A percentile compares a stretch with the other conserved stretches of the same genome.
phyloP scores from a whole-genome alignment of 2,797 vertebrate species.

The Sebastolobus alascanus region DNA sequence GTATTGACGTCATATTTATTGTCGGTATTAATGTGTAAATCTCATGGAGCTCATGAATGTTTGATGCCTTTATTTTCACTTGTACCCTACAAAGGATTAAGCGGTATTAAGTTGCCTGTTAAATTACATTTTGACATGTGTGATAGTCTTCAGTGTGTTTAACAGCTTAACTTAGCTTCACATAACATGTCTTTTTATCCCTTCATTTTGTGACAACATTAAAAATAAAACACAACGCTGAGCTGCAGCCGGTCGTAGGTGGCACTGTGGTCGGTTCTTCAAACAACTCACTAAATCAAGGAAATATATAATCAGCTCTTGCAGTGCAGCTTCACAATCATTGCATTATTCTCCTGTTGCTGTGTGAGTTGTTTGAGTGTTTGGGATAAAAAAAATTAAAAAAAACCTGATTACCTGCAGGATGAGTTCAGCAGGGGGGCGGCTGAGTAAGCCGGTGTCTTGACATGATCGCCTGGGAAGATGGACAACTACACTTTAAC shows the following conservation, averaged over 20 bases:
- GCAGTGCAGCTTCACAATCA: neutral
- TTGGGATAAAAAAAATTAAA: neutral
- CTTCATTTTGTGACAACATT: neutral
- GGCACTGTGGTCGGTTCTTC: neutral
- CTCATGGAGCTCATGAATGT: slow-evolving; percentile 37
- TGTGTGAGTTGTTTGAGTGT: slow-evolving; percentile 11
- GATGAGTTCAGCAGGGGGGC: slow-evolving; percentile 34
- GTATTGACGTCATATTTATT: slow-evolving; percentile 50
- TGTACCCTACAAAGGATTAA: slow-evolving; percentile 23
- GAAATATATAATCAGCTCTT: slow-evolving; percentile 6
- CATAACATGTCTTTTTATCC: neutral
- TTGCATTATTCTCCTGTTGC: neutral
- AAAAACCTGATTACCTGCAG: slow-evolving; percentile 32
- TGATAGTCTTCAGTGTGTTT: slow-evolving; percentile 21
- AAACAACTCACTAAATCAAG: slow-evolving; percentile 1
- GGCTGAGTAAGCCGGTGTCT: slow-evolving; percentile 47
- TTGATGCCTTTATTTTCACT: slow-evolving; percentile 54
- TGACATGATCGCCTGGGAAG: slow-evolving; percentile 41
- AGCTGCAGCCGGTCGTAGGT: neutral
- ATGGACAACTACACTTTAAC: slow-evolving; percentile 28
- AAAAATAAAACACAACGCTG: neutral
- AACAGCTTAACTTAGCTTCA: slow-evolving; percentile 3
- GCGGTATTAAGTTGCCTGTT: slow-evolving; percentile 17
- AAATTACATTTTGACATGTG: slow-evolving; percentile 36
- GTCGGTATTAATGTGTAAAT: slow-evolving; percentile 32